Base-by-base conservation (phyloP, 2,113 vertebrate species). In the Oncorhynchus tshawytscha region DNA sequence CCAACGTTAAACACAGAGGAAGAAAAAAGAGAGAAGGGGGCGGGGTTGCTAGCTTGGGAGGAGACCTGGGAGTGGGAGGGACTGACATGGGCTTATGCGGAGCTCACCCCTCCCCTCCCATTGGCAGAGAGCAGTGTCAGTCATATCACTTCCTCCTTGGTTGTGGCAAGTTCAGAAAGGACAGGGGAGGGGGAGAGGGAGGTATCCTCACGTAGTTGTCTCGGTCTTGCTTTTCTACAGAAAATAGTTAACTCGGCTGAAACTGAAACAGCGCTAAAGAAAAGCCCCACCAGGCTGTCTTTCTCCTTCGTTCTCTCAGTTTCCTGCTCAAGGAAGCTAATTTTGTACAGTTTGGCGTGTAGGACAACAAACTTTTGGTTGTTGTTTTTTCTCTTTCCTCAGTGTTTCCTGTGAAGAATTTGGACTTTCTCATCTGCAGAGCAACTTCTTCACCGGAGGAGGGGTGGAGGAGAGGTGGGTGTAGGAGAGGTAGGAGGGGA, bases 261-360 rank as follows among this genome's bases (percentile, higher is more conserved):
- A 94, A 94, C 90, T 88, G 92, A 93, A 94, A 93, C 85, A 92
- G 89, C 84, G 88, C 67, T 81, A 91, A 92, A 90, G 75, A 77
- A 91, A 86, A 86, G 82, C 81, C 73, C 67, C 79, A 84, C 90
- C 86, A 91, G 87, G 70, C 78, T 85, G 64, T 87, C 81, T 83
- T 81, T 78, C 89, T 84, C 81, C 70, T 82, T 83, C 80, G 89
- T 87, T 85, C 85, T 89, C 76, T 85, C 66, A 67, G 83, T 90
- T 94, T 93, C 90, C 91, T 93, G 91, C 89, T 86, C 49, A 88
- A 85, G 91, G 92, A 92, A 80, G 93, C 91, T 92, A 93, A 93
- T 94, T 92, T 94, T 94, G 92, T 69, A 74, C 68, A 78, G 77
- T 72, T 67, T 84, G 78, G 72, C 84, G 78, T 67, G 74, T 77